These are phyloP conservation scores for Phyllotis vaccarum DNA, from an alignment of 2,797 vertebrate genomes.

Conservation along the genomic window DNA sequence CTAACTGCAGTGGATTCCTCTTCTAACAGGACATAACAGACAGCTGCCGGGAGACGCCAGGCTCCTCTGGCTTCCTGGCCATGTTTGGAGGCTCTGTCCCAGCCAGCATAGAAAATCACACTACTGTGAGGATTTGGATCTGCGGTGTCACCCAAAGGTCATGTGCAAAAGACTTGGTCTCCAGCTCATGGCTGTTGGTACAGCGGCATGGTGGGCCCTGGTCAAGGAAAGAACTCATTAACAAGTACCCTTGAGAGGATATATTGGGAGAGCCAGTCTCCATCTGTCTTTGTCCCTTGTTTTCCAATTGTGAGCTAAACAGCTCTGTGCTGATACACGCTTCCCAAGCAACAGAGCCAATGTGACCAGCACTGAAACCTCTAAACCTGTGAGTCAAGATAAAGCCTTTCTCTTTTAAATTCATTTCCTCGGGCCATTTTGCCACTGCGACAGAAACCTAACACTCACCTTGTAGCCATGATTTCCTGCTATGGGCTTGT, in stretches of 20 bases:
- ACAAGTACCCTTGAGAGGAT: not conserved
- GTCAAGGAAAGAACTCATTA: not conserved
- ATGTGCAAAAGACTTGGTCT: not conserved
- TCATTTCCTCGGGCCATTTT: not conserved
- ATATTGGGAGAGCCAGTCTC: not conserved
- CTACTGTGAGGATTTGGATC: not conserved
- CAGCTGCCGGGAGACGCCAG: not conserved
- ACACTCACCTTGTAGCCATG: not conserved
- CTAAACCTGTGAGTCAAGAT: not conserved
- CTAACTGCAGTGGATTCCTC: not conserved
- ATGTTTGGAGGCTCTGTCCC: not conserved
- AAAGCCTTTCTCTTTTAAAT: not conserved
- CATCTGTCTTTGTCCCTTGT: not conserved
- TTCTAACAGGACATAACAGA: not conserved
- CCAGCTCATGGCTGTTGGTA: not conserved
- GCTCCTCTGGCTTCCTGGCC: not conserved
- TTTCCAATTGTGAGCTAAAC: not conserved
- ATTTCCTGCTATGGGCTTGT: not conserved
- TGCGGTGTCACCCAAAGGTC: not conserved
- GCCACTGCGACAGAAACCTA: too few relatives aligned
- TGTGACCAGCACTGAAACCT: not conserved
- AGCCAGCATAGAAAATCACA: not conserved
- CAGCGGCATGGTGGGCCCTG: not conserved
- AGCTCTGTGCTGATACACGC: not conserved
- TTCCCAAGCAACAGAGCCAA: not conserved